Evolutionary conservation across 2,113 vertebrate species (phyloP), one percentile per base, ranked within the genome.

Genomic region (Megaptera novaeangliae): DNA sequence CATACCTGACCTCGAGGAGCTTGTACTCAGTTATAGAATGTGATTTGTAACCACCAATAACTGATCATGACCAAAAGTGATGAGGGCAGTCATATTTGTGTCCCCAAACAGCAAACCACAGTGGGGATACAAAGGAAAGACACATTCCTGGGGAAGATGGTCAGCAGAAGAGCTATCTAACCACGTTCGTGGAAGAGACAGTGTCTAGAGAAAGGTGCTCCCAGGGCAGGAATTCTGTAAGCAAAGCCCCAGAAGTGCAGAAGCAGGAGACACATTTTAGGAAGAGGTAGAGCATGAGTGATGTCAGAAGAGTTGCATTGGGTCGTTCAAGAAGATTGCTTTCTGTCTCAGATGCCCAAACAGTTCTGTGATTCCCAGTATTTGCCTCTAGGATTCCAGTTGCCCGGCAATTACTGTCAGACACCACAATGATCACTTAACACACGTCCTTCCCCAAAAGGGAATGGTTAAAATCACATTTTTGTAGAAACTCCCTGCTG

Each of bases 321-420:
- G 44, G 14, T 34, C 41, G 49, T 29, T 85, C 61, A 83, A 69
- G 41, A 49, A 85, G 44, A 75, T 34, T 18, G 1, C 88, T n/a
- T 74, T 81, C 57, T 68, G 2, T 78, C 71, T 97, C 46, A 6
- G 41, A 52, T 49, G 29, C 8, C 29, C 55, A 78, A 36, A 82
- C 10, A 6, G 14, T 49, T 68, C 88, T 88, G 29, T 27, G 41
- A 86, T 34, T n/a, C 11, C 55, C 8, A 64, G 34, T 15, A 49
- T 77, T 61, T 86, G 64, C 49, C 41, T 91, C 39, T n/a, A 71
- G 61, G 20, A 78, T 91, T 78, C 34, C 14, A 68, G 46, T 66
- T 96, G 57, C 49, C 78, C 27, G 78, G 4, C 2, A 95, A 80
- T 75, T 81, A 92, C n/a, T 89, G 49, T 87, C 88, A 96, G 78